These are phyloP conservation scores for Pitta sordida DNA, from an alignment of 2,113 vertebrate genomes.

Conservation along the genomic window DNA sequence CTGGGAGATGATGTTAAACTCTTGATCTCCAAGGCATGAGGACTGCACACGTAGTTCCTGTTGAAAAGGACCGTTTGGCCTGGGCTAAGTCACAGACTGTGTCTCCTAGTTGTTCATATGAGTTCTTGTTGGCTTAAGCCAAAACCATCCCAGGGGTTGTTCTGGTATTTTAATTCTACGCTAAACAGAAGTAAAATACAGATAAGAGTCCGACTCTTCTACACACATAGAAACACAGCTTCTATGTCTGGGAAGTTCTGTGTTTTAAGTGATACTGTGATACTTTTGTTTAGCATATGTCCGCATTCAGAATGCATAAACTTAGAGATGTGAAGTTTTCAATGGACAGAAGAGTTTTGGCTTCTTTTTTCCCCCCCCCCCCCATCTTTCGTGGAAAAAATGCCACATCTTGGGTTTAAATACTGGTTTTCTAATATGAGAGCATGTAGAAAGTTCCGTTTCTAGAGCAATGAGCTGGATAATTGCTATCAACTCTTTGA, in stretches of 20 bases:
- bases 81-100: neutral
- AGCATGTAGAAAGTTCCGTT: neutral
- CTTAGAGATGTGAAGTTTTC: neutral
- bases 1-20: neutral
- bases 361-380: neutral
- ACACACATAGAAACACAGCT: neutral
- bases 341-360: rapidly evolving
- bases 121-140: neutral
- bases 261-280: neutral
- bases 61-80: neutral
- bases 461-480: neutral
- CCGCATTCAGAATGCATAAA: neutral
- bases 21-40: neutral
- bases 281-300: neutral
- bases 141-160: neutral
- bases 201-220: neutral
- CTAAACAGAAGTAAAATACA: no score
- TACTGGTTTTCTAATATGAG: neutral
- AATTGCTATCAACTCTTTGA: neutral
- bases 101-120: neutral
- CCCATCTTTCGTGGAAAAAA: neutral
- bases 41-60: neutral
- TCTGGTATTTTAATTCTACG: neutral
- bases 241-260: neutral
- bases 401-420: neutral